phyloP scores from a whole-genome alignment of 2,113 vertebrate genomes.

The Amblyornis subalaris region DNA sequence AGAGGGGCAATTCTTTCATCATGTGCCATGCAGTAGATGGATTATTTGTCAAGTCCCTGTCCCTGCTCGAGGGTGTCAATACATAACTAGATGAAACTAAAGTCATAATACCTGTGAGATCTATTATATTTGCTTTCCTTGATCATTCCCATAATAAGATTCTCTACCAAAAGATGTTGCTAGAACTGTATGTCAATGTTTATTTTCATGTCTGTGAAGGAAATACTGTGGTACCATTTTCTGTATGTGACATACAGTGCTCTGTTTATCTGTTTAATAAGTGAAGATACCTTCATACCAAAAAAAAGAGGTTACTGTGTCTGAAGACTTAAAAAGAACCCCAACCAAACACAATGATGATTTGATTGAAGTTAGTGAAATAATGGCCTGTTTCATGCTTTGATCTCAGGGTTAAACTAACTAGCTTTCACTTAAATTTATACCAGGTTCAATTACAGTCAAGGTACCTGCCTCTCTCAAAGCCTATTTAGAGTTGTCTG shows the following conservation, averaged over 20 bases:
- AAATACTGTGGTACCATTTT: background rate
- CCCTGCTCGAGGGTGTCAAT: background rate
- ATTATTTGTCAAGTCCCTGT: background rate
- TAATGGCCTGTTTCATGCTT: background rate
- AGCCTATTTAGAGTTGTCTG: slow-evolving; percentile 78
- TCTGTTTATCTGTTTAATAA: background rate
- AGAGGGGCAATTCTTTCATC: background rate
- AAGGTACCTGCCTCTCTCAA: slow-evolving; percentile 82
- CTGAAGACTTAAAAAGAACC: background rate
- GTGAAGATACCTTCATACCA: background rate
- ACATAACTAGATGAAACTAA: background rate
- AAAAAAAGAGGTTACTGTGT: background rate
- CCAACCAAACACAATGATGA: background rate
- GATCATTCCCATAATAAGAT: background rate
- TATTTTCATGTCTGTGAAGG: background rate
- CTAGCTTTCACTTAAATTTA: slow-evolving; percentile 4
- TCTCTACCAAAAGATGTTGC: background rate
- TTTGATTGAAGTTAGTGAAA: background rate
- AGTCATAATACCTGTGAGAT: background rate
- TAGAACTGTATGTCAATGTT: background rate
- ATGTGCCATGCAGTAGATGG: background rate
- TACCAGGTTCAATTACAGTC: slow-evolving; percentile 82
- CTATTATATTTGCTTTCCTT: background rate
- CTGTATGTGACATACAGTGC: background rate
- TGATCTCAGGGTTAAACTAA: background rate